These are phyloP conservation scores for Andrena praecox DNA, from an alignment of 2,888 invertebrate species.

Conservation along the genomic window DNA sequence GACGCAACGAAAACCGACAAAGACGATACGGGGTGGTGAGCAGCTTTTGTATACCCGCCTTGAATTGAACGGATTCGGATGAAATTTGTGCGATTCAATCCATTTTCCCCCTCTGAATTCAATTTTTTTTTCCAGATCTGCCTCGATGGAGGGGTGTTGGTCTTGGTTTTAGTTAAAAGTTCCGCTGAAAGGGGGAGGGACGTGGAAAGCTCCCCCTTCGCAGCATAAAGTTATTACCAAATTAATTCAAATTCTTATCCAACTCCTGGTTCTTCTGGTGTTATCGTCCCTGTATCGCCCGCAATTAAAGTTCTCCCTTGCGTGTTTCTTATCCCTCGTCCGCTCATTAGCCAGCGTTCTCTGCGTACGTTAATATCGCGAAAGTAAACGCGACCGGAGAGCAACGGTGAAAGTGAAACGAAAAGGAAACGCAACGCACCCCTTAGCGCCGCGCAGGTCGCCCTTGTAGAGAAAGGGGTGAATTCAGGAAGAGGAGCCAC, in stretches of 20 bases:
- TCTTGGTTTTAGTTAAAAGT: background rate
- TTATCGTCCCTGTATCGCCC: constrained; percentile 6
- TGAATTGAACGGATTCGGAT: background rate
- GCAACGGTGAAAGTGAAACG: constrained; percentile 29
- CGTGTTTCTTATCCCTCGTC: constrained; percentile 29
- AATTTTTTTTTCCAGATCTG: background rate
- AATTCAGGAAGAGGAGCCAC: background rate
- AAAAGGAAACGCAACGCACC: constrained; percentile 16
- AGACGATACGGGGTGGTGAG: constrained; percentile 41
- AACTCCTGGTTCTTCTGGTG: background rate
- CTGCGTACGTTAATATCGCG: constrained; percentile 14
- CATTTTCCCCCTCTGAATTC: background rate
- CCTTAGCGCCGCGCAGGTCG: constrained; percentile 1
- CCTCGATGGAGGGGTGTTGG: background rate
- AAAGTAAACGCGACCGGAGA: background rate
- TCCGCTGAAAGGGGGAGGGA: background rate
- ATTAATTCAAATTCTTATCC: background rate
- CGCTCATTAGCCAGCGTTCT: constrained; percentile 7
- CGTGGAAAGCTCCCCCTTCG: background rate
- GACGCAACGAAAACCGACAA: constrained; percentile 34
- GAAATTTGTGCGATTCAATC: constrained; percentile 3
- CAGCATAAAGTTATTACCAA: background rate
- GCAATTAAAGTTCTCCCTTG: constrained; percentile 27
- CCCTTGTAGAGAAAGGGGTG: background rate
- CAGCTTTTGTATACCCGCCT: constrained; percentile 14